These are phyloP conservation scores for Mantis religiosa DNA, from an alignment of 2,888 invertebrate species.

Conservation along the genomic window DNA sequence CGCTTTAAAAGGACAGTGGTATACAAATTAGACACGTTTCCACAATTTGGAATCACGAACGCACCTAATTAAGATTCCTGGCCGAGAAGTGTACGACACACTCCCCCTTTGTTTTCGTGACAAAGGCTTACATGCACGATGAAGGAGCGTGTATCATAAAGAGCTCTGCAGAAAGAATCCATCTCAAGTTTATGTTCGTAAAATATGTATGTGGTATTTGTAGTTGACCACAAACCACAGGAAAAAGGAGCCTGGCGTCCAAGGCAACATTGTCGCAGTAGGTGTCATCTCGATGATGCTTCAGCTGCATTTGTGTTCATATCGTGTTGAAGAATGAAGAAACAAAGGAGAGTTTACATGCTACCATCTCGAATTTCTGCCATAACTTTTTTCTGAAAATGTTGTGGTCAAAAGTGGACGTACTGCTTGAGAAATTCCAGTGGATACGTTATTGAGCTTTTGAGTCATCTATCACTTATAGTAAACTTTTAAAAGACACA, in stretches of 20 bases:
- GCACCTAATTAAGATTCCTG: no score
- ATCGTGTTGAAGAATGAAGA: neutral
- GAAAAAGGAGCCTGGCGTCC: neutral
- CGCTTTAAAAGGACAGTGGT: no score
- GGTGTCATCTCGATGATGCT: neutral
- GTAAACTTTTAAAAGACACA: no score
- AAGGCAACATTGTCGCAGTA: neutral
- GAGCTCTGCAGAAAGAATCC: neutral
- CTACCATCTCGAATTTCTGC: no score
- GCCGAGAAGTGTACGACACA: no score
- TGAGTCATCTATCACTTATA: no score
- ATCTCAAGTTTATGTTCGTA: neutral
- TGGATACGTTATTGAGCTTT: no score
- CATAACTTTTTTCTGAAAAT: no score
- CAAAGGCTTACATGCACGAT: neutral
- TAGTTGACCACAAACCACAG: neutral
- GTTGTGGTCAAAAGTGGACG: no score
- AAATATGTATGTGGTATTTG: neutral
- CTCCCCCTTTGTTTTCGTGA: neutral
- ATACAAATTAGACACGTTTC: no score
- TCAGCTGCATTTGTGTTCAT: neutral
- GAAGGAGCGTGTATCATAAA: neutral
- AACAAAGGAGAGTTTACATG: neutral
- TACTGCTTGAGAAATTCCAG: no score
- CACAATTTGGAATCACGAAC: no score